phyloP scores from a whole-genome alignment of 2,888 invertebrate species.

The Drosophila algonquin region DNA sequence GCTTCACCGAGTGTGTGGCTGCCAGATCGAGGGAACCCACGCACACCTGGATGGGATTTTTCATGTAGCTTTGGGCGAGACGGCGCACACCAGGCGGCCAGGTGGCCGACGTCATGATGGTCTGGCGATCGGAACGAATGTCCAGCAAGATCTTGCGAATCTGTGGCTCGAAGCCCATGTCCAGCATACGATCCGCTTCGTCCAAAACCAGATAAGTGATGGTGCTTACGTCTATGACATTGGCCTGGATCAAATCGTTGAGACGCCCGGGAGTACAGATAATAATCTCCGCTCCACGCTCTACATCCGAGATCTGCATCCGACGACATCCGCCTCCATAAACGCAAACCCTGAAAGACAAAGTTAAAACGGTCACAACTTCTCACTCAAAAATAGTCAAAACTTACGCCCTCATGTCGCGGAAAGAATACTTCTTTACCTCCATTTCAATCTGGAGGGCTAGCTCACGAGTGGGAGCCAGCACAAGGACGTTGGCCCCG shows the following conservation, averaged over 20 bases:
- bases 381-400: neutral
- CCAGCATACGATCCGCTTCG: conserved; percentile 95
- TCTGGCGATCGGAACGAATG: conserved; percentile 94
- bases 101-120: conserved; percentile 98
- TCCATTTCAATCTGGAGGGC: conserved; percentile 97
- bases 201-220: conserved; percentile 96
- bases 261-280: conserved; percentile 97
- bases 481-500: conserved; percentile 93
- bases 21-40: conserved; percentile 95
- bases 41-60: conserved; percentile 94
- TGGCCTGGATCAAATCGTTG: conserved; percentile 92
- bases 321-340: conserved; percentile 95
- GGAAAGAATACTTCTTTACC: conserved; percentile 94
- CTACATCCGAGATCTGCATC: conserved; percentile 90
- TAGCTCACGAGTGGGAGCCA: conserved; percentile 97
- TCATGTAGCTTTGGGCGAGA: conserved; percentile 94
- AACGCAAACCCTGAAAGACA: conserved; percentile 88
- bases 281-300: conserved; percentile 94
- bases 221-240: conserved; percentile 89
- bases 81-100: conserved; percentile 96
- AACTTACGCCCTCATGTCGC: conserved; percentile 91
- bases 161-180: conserved; percentile 94
- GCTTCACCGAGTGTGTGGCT: conserved; percentile 94
- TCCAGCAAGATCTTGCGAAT: conserved; percentile 92
- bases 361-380: neutral